Percentiles rank a stretch among this genome's conserved stretches.
Evolutionary conservation across 2,888 invertebrate genomes (phyloP).

Genomic region (Leptopilina syphax): DNA sequence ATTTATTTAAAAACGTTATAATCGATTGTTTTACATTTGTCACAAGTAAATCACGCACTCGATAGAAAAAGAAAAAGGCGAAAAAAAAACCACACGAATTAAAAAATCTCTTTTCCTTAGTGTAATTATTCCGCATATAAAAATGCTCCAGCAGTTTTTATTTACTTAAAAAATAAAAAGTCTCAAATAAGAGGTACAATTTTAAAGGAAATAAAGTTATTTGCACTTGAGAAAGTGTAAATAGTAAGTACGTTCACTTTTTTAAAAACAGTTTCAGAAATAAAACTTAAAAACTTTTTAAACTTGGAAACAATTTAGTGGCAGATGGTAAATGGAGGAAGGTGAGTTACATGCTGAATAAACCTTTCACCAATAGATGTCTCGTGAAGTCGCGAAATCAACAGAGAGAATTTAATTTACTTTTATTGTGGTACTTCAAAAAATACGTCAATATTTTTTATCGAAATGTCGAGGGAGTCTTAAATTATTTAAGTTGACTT

Average conservation of each 20-base stretch:
- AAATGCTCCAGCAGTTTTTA: too few species aligned
- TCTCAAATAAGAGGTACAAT: not conserved
- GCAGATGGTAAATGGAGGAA: not conserved
- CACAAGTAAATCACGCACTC: not conserved
- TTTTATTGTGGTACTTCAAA: too few species aligned
- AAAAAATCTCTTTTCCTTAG: too few species aligned
- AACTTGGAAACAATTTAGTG: not conserved
- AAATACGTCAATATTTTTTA: too few species aligned
- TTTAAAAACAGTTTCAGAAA: not conserved
- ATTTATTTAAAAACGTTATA: not conserved
- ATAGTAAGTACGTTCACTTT: not conserved
- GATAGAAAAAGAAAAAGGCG: too few species aligned
- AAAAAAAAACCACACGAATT: too few species aligned
- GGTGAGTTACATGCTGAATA: not conserved
- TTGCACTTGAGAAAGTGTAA: not conserved
- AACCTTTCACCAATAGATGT: constrained; percentile 30
- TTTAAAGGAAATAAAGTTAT: not conserved
- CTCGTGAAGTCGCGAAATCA: not conserved
- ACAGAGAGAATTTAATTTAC: not conserved
- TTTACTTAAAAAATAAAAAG: too few species aligned
- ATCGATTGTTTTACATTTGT: not conserved
- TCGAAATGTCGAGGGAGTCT: too few species aligned
- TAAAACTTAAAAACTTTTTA: too few species aligned
- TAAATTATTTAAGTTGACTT: too few species aligned
- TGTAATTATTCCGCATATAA: not conserved